These are phyloP conservation scores for Geococcyx californianus DNA, from an alignment of 2,113 vertebrate genomes.

Conservation along the genomic window DNA sequence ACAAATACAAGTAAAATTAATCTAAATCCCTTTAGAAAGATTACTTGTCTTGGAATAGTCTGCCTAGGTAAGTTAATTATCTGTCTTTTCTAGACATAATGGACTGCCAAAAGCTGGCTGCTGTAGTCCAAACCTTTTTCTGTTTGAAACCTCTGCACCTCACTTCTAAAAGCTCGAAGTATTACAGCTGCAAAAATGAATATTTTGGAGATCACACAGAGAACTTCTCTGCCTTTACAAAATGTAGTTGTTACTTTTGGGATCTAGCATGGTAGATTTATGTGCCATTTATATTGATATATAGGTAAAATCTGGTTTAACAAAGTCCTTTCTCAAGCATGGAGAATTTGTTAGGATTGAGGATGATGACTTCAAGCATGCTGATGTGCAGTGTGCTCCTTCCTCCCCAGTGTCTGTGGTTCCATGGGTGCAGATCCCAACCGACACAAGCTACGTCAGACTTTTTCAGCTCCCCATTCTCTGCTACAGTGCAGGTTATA, in stretches of 20 bases:
- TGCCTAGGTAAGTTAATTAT: background rate
- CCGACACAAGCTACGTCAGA: background rate
- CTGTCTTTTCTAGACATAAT: background rate
- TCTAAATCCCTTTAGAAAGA: background rate
- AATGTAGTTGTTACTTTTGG: background rate
- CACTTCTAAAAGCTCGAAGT: background rate
- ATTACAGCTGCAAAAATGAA: background rate
- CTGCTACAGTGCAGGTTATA: background rate
- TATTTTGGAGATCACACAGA: background rate
- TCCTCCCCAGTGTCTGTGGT: too few relatives aligned
- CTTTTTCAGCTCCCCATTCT: background rate
- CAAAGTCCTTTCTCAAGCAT: background rate
- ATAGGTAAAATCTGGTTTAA: background rate
- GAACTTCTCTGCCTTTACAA: background rate
- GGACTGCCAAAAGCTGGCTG: background rate
- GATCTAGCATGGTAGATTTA: accelerated
- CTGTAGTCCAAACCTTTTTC: background rate
- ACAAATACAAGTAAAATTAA: background rate
- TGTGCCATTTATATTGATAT: background rate
- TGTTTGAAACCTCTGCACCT: background rate
- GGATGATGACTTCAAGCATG: background rate
- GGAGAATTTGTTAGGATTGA: background rate
- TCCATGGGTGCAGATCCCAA: background rate
- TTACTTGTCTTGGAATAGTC: background rate
- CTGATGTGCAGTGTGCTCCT: background rate